Base-by-base conservation (phyloP, 2,888 invertebrate genomes). In the Aplocera efformata region DNA sequence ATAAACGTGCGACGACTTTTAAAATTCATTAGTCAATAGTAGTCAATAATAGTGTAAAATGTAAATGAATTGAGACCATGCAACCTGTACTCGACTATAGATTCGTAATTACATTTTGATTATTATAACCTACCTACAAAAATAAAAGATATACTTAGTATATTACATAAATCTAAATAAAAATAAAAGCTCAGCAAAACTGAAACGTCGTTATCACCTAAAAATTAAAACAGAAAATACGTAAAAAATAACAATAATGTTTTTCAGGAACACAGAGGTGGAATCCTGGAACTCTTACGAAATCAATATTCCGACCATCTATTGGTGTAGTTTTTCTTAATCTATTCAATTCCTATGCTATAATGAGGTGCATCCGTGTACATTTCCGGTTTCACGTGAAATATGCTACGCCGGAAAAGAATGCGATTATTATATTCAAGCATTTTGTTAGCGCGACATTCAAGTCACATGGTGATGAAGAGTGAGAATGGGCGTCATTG, bases 291-390 rank as follows among this genome's bases (percentile, higher is more conserved):
- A 75, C 74, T 60, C 65, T 75, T 77, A 82, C 69, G 74, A 82
- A 82, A 76, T 71, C 66, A 67, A 71, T 72, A 60, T 64, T 68
- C 67, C 64, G 72, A 73, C 70, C 67, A 63, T 76, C 73, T 81
- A 82, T 80, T 78, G 77, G 80, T 82, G 80, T 83, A 76, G 72
- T 76, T 80, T 79, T 71, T 74, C 83, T 83, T 85, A 84, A 60
- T 63, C 82, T 83, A 85, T 73, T 86, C 85, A 88, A 86, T 86
- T 88, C 86, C 86, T 85, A 86, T 67, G 63, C 78, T 83, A 81
- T 64, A 70, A 67, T 68, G 74, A 68, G 71, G 68, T 69, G 70
- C 71, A 58, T 53, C 49, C 58, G 46, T 48, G 53, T 43, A 42
- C 48, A 57, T 34, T 48, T 48, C 44, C 32, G 32, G 35, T 21